phyloP scores from a whole-genome alignment of 2,113 vertebrate genomes.

The Zapus hudsonius region DNA sequence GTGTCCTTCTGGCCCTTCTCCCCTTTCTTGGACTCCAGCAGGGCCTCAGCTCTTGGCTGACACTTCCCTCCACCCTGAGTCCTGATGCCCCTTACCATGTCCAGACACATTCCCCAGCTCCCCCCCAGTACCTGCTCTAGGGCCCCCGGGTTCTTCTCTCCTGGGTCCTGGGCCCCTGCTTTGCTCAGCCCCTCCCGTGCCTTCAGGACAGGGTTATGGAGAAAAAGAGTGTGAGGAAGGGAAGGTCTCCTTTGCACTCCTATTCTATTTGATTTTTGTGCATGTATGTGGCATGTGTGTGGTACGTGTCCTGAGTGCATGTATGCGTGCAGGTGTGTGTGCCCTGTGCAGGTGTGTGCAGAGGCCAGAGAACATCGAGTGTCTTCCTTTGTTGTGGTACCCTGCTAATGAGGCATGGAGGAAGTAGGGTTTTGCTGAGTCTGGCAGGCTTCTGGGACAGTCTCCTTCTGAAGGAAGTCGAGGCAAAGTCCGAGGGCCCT shows the following conservation, averaged over 20 bases:
- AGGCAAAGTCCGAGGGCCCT: no score
- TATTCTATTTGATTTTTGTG: background rate
- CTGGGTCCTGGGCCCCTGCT: background rate
- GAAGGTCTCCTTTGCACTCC: background rate
- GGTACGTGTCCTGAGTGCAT: no score
- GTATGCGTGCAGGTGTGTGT: no score
- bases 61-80: background rate
- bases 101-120: background rate
- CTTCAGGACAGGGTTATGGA: background rate
- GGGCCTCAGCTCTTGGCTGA: background rate
- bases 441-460: no score
- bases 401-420: no score
- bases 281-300: no score
- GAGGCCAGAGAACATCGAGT: no score
- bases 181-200: background rate
- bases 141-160: background rate
- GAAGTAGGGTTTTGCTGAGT: no score
- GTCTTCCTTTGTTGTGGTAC: no score
- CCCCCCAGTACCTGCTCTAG: background rate
- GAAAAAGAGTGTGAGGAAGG: background rate
- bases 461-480: no score
- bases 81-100: background rate
- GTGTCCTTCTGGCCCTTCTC: no score
- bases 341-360: no score
- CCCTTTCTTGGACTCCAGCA: accelerated